These are phyloP conservation scores for Coranthus polyacanthus DNA, from an alignment of 2,797 vertebrate genomes.

Conservation along the genomic window DNA sequence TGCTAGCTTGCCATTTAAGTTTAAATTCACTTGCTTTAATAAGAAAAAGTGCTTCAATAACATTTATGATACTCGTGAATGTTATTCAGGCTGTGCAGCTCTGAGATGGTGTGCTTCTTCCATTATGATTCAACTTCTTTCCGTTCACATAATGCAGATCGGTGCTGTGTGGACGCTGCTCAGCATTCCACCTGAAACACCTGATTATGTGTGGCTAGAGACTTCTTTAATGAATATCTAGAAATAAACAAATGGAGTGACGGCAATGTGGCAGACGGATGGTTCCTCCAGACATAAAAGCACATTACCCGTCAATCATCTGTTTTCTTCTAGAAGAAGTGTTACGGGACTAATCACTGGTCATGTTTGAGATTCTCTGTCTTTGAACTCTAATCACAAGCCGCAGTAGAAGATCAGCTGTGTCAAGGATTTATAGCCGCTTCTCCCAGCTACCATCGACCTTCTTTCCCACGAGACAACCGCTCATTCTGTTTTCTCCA, in stretches of 20 bases:
- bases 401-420: conserved; percentile 69
- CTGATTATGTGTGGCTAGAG: conserved; percentile 34
- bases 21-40: conserved; percentile 30
- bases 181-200: conserved; percentile 36
- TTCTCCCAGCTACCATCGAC: conserved; percentile 49
- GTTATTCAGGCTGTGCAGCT: conserved; percentile 29
- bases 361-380: conserved; percentile 58
- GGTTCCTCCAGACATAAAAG: conserved; percentile 10
- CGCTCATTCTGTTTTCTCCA: conserved; percentile 24
- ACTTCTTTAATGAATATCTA: conserved; percentile 57
- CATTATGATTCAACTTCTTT: conserved; percentile 32
- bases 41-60: conserved; percentile 52
- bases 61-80: conserved; percentile 44
- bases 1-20: conserved; percentile 45
- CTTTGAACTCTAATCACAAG: conserved; percentile 72
- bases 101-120: conserved; percentile 21
- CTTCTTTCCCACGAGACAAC: conserved; percentile 18
- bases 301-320: conserved; percentile 52
- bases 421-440: conserved; percentile 54
- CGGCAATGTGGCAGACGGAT: conserved; percentile 22
- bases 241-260: conserved; percentile 56
- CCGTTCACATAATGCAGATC: conserved; percentile 22
- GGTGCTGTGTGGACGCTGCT: conserved; percentile 24
- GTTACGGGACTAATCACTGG: conserved; percentile 70
- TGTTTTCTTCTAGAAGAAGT: conserved; percentile 66